A percentile compares a stretch with the other conserved stretches of the same genome.
phyloP scores from a whole-genome alignment of 1,140 invertebrate species.

The Eumaeus atala region DNA sequence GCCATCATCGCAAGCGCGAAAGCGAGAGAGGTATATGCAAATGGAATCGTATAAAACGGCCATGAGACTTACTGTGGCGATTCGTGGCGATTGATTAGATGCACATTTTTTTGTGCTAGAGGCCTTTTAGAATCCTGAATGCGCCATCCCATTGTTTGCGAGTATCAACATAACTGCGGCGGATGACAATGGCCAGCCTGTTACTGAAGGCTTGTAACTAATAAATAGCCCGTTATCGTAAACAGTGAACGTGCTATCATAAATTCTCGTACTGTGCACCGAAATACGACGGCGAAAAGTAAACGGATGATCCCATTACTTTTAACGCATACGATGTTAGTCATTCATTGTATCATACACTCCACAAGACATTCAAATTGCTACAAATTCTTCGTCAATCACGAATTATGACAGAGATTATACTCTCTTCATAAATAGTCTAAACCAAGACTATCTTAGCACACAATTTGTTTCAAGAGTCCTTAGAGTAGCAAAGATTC shows the following conservation, averaged over 20 bases:
- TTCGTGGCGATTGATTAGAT: conserved; percentile 59
- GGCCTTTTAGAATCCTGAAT: conserved; percentile 34
- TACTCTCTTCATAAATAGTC: too few relatives aligned
- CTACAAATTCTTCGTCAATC: too few relatives aligned
- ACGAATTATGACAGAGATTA: too few relatives aligned
- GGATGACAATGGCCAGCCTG: conserved; percentile 25
- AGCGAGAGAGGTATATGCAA: conserved; percentile 41
- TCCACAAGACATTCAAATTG: too few relatives aligned
- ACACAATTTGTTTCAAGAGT: too few relatives aligned
- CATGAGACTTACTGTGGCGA: conserved; percentile 44
- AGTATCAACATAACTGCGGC: conserved; percentile 26
- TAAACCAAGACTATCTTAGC: too few relatives aligned
- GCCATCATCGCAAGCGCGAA: conserved; percentile 6
- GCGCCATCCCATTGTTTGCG: conserved; percentile 40
- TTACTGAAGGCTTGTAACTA: conserved; percentile 32
- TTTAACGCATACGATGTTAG: too few relatives aligned
- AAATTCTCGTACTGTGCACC: conserved; percentile 24
- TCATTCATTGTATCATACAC: too few relatives aligned
- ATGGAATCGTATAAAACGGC: conserved; percentile 43
- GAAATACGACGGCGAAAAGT: conserved; percentile 13
- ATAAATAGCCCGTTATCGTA: conserved; percentile 38
- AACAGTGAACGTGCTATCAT: conserved; percentile 26
- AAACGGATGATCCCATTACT: too few relatives aligned
- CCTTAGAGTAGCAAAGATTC: too few relatives aligned
- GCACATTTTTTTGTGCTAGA: conserved; percentile 48